Evolutionary conservation across 2,888 invertebrate species (phyloP), one percentile per base, ranked within the genome.

Genomic region (Sthenelais limicola): DNA sequence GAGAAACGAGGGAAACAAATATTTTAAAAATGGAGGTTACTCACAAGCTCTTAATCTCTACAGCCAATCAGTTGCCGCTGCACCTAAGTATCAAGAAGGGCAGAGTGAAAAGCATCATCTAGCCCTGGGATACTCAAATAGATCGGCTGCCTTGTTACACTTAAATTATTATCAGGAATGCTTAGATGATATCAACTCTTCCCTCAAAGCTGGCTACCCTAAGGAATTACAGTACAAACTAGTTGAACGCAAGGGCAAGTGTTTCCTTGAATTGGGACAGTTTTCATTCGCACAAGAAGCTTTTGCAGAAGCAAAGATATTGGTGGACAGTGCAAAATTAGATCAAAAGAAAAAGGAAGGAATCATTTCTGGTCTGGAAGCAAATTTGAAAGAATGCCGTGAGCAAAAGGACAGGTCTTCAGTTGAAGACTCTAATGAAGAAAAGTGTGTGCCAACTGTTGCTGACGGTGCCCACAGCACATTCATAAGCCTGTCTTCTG

Each of bases 151-250:
- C 12, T 77, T 85, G n/a, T 83, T 81, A 58, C 81, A 85, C 73
- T 72, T 84, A 74, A 78, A 83, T 35, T 73, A 82, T 35, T 84
- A 85, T 74, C 69, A 79, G 1, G 74, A 78, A 3, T 84, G 85
- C 74, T 71, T 85, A 33, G 71, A 70, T n/a, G 87, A 87, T 72
- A 84, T 86, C 43, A 79, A 82, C 12, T 68, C 79, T 9, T 84
- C 84, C 15, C 78, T 86, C 47, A 77, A 90, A 43, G 88, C 90
- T 77, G 90, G 90, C 9, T 93, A 93, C 83, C 92, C 93, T 0
- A 82, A 87, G 48, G 90, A 91, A 72, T 88, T 91, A 66, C 88
- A 87, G 33, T 91, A 91, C 80, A 94, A 94, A 87, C 87, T 94
- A 68, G 88, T 91, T 69, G 85, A 92, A 21, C 90, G 94, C 35